Base-by-base conservation (phyloP, 1,140 invertebrate genomes). In the Aphaenogaster ashmeadi region DNA sequence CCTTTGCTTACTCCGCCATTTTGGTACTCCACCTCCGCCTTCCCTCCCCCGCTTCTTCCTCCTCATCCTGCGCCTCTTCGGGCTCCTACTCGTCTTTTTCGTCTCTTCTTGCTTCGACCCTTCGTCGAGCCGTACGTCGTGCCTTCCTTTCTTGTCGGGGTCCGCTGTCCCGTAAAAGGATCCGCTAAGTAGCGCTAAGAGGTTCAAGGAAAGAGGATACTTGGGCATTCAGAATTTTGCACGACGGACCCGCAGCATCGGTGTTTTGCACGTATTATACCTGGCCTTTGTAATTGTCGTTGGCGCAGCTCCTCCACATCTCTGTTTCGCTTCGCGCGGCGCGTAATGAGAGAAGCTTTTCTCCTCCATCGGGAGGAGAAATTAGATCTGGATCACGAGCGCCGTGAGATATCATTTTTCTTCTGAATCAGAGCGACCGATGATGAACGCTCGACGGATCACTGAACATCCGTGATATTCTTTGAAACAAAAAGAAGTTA, bases 131-230 rank as follows among this genome's bases (percentile, higher is more conserved):
- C 78, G 86, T 88, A 89, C 88, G 87, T 90, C 77, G 88, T 88
- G 88, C 77, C 86, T 92, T 90, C 89, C 89, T 93, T 92, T 92
- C 93, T 93, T 93, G 92, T 91, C 90, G 88, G 87, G 90, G 56
- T 78, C 33, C 90, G 90, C 89, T 89, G 91, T 92, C 93, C 92
- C 91, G 94, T 94, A 94, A 94, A 94, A 94, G 91, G 93, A 94
- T 94, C 90, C 91, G 89, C 91, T 94, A 93, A 94, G 93, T 92
- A 92, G 91, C 91, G 89, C 91, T 94, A 94, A 94, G 91, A 93
- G 94, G 86, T 93, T 93, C 91, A 89, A 88, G 88, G 92, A 94
- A 94, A 93, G 92, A 92, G 92, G 91, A 93, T 93, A 91, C 91
- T 89, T 87, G 81, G 80, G 90, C 89, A 92, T 93, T 91, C 92